Evolutionary conservation across 2,113 vertebrate species (phyloP).

Genomic region (Xenotilapia caudafasciata): DNA sequence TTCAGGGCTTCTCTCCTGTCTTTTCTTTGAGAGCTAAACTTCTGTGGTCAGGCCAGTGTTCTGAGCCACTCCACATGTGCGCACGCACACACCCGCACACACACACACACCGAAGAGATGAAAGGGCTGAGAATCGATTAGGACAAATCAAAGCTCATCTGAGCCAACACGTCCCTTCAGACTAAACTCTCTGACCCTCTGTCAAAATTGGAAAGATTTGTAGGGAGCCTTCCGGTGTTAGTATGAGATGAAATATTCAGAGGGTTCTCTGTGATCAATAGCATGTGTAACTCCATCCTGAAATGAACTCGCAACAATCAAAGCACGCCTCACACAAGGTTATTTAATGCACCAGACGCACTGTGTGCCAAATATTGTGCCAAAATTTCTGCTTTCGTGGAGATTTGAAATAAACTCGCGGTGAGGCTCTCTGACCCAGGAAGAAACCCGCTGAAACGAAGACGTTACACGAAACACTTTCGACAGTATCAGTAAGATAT

Average conservation of each 20-base stretch:
- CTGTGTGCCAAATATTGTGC: background rate
- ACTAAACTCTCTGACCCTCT: slow-evolving; percentile 50
- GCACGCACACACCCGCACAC: background rate
- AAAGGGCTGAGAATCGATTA: slow-evolving; percentile 62
- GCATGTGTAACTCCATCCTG: background rate
- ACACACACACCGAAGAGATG: slow-evolving; percentile 39
- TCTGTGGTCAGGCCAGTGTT: slow-evolving; percentile 31
- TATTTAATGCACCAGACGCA: background rate
- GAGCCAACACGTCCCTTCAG: slow-evolving; percentile 56
- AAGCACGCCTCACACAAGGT: background rate
- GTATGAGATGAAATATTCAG: slow-evolving; percentile 61
- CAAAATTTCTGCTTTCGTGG: background rate
- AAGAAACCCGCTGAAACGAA: background rate
- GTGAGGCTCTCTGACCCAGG: background rate
- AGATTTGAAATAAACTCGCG: background rate
- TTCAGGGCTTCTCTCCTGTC: slow-evolving; percentile 32
- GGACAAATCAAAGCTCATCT: slow-evolving; percentile 63
- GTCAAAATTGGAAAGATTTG: slow-evolving; percentile 62
- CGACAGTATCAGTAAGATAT: background rate
- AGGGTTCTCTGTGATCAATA: slow-evolving; percentile 43
- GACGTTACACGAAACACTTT: background rate
- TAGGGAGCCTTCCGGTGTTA: slow-evolving; percentile 50
- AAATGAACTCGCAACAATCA: background rate
- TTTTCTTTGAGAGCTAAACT: slow-evolving; percentile 45
- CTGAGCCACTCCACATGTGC: background rate